These are phyloP conservation scores for Campopleginae sp. DNA, from an alignment of 2,888 invertebrate genomes.

Conservation along the genomic window DNA sequence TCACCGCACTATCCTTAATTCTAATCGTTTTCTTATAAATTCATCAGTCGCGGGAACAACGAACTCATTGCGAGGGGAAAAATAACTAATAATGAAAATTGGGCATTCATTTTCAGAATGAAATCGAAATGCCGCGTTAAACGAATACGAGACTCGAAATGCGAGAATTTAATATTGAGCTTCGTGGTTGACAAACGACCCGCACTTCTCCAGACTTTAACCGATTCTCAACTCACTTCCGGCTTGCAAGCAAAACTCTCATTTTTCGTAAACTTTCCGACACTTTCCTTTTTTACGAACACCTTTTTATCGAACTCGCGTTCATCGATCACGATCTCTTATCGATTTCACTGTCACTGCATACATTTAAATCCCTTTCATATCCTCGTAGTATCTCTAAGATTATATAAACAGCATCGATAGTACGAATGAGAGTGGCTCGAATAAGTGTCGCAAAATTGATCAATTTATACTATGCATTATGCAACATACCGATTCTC, in stretches of 20 bases:
- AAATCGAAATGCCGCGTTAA: conserved; percentile 22
- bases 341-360: background rate
- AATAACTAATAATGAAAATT: background rate
- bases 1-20: background rate
- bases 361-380: background rate
- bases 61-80: background rate
- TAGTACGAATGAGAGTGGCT: background rate
- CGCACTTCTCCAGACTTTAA: background rate
- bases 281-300: background rate
- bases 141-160: background rate
- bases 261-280: conserved; percentile 7
- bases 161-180: background rate
- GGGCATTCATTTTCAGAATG: background rate
- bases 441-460: conserved; percentile 12
- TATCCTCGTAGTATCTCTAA: background rate
- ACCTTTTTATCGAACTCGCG: background rate
- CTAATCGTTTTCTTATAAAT: background rate
- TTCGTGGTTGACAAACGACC: background rate
- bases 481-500: conserved; percentile 29
- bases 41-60: background rate
- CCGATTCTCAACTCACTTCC: conserved; percentile 36
- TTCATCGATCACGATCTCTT: background rate
- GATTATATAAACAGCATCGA: background rate
- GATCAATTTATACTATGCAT: conserved; percentile 50
- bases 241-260: conserved; percentile 8